phyloP scores from a whole-genome alignment of 2,113 vertebrate genomes.

The Pluvialis apricaria region DNA sequence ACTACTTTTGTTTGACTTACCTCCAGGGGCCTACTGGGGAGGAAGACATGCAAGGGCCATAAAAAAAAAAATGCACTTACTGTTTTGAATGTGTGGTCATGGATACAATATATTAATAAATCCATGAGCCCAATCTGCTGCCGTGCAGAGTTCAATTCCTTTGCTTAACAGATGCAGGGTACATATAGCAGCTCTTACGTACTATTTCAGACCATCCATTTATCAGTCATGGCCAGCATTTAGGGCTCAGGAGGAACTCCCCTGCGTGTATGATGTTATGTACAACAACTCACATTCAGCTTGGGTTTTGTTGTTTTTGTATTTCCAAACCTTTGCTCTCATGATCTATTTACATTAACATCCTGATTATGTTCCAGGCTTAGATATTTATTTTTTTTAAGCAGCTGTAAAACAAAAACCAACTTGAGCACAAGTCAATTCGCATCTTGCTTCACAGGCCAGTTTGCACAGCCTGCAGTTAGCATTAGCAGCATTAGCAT shows the following conservation, averaged over 20 bases:
- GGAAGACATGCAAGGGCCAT: background rate
- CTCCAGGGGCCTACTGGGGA: background rate
- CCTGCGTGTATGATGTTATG: accelerated
- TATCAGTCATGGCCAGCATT: background rate
- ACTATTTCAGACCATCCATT: background rate
- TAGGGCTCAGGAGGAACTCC: background rate
- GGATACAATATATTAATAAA: background rate
- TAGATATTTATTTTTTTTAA: background rate
- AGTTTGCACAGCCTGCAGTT: background rate
- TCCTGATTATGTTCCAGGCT: background rate
- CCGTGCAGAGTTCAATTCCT: background rate
- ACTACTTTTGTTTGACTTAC: background rate
- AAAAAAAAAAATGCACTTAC: background rate
- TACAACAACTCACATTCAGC: background rate
- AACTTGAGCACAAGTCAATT: background rate
- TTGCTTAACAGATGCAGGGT: background rate
- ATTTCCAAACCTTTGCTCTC: background rate
- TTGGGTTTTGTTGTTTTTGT: background rate
- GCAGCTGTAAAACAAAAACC: background rate
- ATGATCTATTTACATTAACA: background rate
- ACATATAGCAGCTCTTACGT: background rate
- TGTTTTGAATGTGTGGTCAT: background rate
- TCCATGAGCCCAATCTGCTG: background rate
- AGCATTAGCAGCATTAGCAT: background rate
- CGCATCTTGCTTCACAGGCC: background rate